Evolutionary conservation across 2,797 vertebrate species (phyloP).

Genomic region (Gadopsis bispinosus): DNA sequence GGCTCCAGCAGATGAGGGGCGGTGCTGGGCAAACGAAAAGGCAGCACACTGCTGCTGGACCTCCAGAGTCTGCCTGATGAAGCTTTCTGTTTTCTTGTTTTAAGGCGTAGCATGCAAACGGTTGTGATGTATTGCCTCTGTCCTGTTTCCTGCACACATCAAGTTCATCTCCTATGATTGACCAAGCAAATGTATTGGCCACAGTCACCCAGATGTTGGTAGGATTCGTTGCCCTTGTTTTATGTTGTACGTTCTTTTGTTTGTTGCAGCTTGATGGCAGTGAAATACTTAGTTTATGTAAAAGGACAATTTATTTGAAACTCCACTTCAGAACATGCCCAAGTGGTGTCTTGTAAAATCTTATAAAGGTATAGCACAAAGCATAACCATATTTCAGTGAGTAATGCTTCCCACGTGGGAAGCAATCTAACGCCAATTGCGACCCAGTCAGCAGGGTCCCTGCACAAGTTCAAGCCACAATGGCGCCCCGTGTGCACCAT

Average conservation of each 20-base stretch:
- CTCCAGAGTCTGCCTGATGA: conserved; percentile 69
- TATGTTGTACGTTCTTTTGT: conserved; percentile 14
- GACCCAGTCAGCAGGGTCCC: conserved; percentile 70
- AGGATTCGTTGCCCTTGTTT: conserved; percentile 55
- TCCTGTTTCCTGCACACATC: conserved; percentile 48
- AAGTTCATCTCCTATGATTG: conserved; percentile 67
- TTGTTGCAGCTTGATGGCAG: conserved; percentile 26
- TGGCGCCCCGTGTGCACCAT: conserved; percentile 72
- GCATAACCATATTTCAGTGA: conserved; percentile 77
- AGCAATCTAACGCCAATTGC: conserved; percentile 81
- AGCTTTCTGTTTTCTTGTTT: conserved; percentile 55
- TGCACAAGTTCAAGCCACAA: conserved; percentile 80
- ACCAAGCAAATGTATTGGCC: conserved; percentile 58
- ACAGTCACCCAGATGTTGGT: conserved; percentile 8
- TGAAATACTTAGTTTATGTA: conserved; percentile 4
- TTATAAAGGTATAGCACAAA: conserved; percentile 42
- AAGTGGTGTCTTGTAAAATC: conserved; percentile 57
- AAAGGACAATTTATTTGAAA: conserved; percentile 14
- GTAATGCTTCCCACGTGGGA: conserved; percentile 81
- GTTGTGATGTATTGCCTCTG: conserved; percentile 75
- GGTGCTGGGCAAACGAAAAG: conserved; percentile 47
- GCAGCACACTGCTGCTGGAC: conserved; percentile 22
- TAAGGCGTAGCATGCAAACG: conserved; percentile 58
- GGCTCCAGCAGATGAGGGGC: conserved; percentile 75
- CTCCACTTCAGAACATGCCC: conserved; percentile 29